Conservation (phyloP, 1,140 invertebrate genomes). For the Leguminivora glycinivorella region DNA sequence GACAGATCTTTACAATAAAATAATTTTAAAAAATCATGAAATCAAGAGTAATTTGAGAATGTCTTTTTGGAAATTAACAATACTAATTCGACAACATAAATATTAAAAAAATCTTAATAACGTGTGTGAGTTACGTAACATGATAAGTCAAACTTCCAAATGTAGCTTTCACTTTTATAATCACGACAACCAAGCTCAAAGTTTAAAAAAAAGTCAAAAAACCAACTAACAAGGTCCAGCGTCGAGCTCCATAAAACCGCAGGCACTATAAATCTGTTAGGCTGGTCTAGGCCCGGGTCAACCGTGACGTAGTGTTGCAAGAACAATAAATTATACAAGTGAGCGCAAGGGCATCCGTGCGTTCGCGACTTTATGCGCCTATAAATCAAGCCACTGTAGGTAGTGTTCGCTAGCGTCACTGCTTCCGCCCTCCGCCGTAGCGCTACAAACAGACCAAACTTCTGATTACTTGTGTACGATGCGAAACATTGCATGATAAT, state of each 20-base stretch:
- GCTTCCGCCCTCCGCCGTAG: conserved; percentile 44
- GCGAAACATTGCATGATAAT: conserved; percentile 1
- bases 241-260: conserved; percentile 29
- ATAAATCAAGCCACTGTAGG: conserved; percentile 69
- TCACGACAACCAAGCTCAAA: neutral
- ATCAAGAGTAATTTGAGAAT: too few relatives aligned
- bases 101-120: too few relatives aligned
- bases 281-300: conserved; percentile 61
- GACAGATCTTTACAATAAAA: too few relatives aligned
- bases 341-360: conserved; percentile 66
- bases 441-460: conserved; percentile 18
- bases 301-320: conserved; percentile 49
- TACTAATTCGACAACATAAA: too few relatives aligned
- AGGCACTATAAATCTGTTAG: conserved; percentile 58
- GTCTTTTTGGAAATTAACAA: too few relatives aligned
- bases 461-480: conserved; percentile 16
- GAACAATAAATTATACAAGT: conserved; percentile 73
- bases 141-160: too few relatives aligned
- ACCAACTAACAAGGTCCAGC: neutral
- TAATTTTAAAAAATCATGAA: too few relatives aligned
- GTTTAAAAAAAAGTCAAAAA: neutral
- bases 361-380: conserved; percentile 69
- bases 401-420: conserved; percentile 57
- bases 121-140: too few relatives aligned
- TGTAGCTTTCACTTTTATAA: neutral